Evolutionary conservation across 1,140 invertebrate species (phyloP).

Genomic region (Ooceraea biroi): DNA sequence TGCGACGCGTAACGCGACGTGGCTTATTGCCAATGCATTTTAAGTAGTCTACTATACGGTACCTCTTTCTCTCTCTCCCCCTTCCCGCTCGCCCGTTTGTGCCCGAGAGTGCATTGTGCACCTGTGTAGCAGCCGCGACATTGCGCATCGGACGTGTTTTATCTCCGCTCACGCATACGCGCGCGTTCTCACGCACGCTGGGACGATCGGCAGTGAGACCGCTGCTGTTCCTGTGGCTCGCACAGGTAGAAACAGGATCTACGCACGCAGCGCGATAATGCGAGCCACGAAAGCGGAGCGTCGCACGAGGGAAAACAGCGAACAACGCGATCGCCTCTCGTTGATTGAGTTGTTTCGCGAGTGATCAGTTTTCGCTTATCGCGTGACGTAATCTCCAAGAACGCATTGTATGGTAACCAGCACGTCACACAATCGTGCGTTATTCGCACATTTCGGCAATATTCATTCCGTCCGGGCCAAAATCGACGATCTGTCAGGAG

Average conservation of each 20-base stretch:
- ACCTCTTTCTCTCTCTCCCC: constrained; percentile 49
- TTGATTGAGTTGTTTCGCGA: constrained; percentile 71
- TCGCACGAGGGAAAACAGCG: constrained; percentile 15
- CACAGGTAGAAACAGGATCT: constrained; percentile 25
- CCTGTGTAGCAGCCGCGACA: constrained; percentile 72
- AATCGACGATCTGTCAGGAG: not conserved
- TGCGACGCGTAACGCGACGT: constrained; percentile 81
- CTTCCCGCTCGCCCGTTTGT: not conserved
- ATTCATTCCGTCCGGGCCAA: not conserved
- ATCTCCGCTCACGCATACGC: constrained; percentile 28
- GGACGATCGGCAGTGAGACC: constrained; percentile 23
- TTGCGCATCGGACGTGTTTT: constrained; percentile 44
- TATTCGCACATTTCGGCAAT: constrained; percentile 11
- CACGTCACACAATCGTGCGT: constrained; percentile 66
- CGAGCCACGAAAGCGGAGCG: not conserved
- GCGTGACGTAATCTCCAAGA: constrained; percentile 68
- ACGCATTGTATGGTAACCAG: constrained; percentile 74
- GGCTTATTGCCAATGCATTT: constrained; percentile 85
- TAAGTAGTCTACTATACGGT: constrained; percentile 83
- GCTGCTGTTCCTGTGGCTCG: not conserved
- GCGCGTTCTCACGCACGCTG: constrained; percentile 3
- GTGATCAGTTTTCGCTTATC: constrained; percentile 64
- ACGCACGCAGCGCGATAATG: not conserved
- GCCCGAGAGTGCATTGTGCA: constrained; percentile 67
- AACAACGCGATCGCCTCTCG: constrained; percentile 26